These are phyloP conservation scores for Beaufortia kweichowensis DNA, from an alignment of 2,113 vertebrate genomes.

Conservation along the genomic window DNA sequence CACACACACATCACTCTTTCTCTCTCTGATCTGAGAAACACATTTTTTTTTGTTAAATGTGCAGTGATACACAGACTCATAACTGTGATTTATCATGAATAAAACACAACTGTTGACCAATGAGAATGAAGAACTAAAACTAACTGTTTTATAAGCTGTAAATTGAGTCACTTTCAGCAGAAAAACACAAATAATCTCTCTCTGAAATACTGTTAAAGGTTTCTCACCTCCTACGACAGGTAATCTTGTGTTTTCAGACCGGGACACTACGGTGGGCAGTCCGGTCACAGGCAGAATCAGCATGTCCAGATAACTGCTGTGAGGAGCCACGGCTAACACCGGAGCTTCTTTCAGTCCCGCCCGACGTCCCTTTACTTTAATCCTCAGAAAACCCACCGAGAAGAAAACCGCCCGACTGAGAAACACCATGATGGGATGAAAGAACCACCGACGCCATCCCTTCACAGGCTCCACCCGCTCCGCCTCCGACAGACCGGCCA, in stretches of 20 bases:
- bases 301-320: slow-evolving; percentile 86
- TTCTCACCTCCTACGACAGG: slow-evolving; percentile 86
- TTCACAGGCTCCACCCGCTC: slow-evolving; percentile 71
- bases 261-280: slow-evolving; percentile 83
- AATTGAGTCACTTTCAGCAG: no score
- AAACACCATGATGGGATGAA: slow-evolving; percentile 68
- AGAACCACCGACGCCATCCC: slow-evolving; percentile 78
- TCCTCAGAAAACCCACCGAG: slow-evolving; percentile 80
- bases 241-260: slow-evolving; percentile 81
- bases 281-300: slow-evolving; percentile 75
- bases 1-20: no score
- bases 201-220: no score
- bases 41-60: no score
- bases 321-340: slow-evolving; percentile 84
- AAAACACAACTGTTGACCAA: no score
- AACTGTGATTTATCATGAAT: no score
- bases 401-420: slow-evolving; percentile 82
- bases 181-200: no score
- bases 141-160: no score
- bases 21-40: no score
- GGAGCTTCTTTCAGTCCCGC: slow-evolving; percentile 81
- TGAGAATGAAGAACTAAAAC: no score
- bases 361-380: slow-evolving; percentile 79
- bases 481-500: slow-evolving; percentile 76
- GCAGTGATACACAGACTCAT: no score